Evolutionary conservation across 2,113 vertebrate genomes (phyloP).

Genomic region (Erpornis zantholeuca): DNA sequence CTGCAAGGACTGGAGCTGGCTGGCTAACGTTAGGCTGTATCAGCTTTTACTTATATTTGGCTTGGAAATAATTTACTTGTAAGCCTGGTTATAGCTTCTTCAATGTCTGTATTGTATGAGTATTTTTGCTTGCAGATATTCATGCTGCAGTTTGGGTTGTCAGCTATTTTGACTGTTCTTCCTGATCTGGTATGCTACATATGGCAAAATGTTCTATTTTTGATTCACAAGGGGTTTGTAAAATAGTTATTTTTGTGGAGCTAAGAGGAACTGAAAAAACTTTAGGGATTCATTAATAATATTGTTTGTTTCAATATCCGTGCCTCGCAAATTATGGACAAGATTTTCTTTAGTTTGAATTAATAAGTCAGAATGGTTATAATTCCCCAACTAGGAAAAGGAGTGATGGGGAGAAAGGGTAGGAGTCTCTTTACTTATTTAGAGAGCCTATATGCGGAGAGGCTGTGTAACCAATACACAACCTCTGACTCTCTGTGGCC

Average conservation of each 20-base stretch:
- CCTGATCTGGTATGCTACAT: background rate
- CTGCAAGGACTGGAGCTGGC: background rate
- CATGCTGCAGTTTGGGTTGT: background rate
- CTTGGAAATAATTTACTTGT: background rate
- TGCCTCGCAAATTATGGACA: background rate
- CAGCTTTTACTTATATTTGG: background rate
- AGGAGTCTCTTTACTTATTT: background rate
- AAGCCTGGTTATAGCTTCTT: background rate
- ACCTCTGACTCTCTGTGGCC: background rate
- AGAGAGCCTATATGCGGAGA: background rate
- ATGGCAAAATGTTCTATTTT: background rate
- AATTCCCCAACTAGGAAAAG: background rate
- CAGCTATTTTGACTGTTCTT: constrained; percentile 4
- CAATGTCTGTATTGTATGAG: background rate
- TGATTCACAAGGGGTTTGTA: background rate
- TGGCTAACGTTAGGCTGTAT: background rate
- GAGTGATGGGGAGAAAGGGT: background rate
- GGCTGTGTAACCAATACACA: background rate
- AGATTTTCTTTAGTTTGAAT: background rate
- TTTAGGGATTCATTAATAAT: background rate
- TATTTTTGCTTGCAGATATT: background rate
- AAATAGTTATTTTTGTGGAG: background rate
- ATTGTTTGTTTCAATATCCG: background rate
- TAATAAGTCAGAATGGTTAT: background rate
- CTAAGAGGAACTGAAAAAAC: background rate